Base-by-base conservation (phyloP, 2,797 vertebrate genomes). In the Poecilia velifera region DNA sequence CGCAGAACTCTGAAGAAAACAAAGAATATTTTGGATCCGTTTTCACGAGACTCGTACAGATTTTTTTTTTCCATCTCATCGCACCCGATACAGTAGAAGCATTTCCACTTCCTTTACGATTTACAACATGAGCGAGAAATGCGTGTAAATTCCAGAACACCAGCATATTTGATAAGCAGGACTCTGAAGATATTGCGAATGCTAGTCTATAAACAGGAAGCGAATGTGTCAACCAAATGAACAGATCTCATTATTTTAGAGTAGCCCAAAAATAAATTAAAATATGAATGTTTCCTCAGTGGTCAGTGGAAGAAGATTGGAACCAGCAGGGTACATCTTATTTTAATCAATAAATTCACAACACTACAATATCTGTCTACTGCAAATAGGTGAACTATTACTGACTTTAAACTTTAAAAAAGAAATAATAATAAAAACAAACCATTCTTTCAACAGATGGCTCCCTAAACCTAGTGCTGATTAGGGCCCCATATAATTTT, bases 1-100 rank as follows among this genome's bases (percentile, higher is more conserved):
- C 64, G 13, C 68, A 77, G 73, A 88, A 81, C 77, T 31, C 68
- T 76, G 62, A 87, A 93, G 88, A 92, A 92, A 90, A 22, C 34
- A 76, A 87, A 79, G 25, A 1, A 6, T 4, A 39, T 79, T 39
- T 55, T 9, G 9, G 45, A 47, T 12, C 3, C 6, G 8, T 47
- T 34, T 49, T 28, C 70, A 46, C 43, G 45, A 28, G 43, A 18
- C n/a, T 7, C 12, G 18, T 20, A 8, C 16, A 9, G 20, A 22
- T 41, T 66, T 22, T 31, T 1, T 39, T 64, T 36, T 39, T 68
- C 20, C 34, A 22, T 45, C 22, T 45, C 10, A 45, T 45, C n/a
- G 2, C 68, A 7, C 45, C 68, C 22, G 13, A 70, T 45, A 45
- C 9, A 12, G 36, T 41, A 0, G 34, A 45, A 70, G 22, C n/a